These are phyloP conservation scores for Bradypus variegatus DNA, from an alignment of 2,797 vertebrate genomes.

Conservation along the genomic window DNA sequence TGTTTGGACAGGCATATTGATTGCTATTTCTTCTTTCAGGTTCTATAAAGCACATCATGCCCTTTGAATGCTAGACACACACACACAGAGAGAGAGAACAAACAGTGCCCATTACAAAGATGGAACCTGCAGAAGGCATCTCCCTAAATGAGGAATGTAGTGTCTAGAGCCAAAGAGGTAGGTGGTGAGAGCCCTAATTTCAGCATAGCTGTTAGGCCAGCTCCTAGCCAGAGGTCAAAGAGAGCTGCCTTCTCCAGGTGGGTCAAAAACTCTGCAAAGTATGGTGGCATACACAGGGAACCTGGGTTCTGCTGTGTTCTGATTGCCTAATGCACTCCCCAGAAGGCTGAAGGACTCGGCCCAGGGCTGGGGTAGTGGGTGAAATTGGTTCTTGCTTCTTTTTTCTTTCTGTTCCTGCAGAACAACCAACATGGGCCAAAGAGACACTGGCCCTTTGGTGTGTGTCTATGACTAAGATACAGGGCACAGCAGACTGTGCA, in stretches of 20 bases:
- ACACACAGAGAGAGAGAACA: not conserved
- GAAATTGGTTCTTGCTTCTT: not conserved
- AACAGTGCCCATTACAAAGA: not conserved
- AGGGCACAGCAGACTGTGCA: not conserved
- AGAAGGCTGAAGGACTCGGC: not conserved
- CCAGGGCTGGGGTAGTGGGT: not conserved
- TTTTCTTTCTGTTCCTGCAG: not conserved
- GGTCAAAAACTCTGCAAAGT: not conserved
- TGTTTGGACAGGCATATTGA: slow-evolving; percentile 56
- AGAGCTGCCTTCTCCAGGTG: not conserved
- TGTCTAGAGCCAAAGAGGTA: not conserved
- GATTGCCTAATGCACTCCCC: not conserved
- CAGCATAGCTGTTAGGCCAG: not conserved
- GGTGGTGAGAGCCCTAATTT: not conserved
- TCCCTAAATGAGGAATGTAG: not conserved
- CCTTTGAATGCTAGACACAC: not conserved
- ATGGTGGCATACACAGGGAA: fast-evolving
- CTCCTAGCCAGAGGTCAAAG: not conserved
- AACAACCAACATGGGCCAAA: not conserved
- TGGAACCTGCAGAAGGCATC: not conserved
- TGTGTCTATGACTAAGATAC: not conserved
- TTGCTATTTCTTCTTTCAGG: slow-evolving; percentile 53
- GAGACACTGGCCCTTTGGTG: not conserved
- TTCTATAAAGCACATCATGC: not conserved
- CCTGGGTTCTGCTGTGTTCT: not conserved